Base-by-base conservation (phyloP, 2,113 vertebrate genomes). In the Mesocricetus auratus region DNA sequence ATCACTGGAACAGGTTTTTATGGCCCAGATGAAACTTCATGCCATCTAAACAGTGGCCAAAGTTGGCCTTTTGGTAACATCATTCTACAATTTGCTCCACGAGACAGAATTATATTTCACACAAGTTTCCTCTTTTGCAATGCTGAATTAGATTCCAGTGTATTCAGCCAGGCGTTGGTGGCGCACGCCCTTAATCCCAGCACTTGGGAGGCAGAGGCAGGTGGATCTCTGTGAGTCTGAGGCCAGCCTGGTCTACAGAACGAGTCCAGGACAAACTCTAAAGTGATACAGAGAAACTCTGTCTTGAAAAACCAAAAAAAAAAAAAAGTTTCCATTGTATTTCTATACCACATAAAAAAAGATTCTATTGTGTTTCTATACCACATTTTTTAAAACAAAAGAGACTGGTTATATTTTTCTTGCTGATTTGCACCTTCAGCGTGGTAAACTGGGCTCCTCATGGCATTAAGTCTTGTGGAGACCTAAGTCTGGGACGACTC, bases 391-490 rank as follows among this genome's bases (percentile, higher is more conserved):
- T 13, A 13, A 13, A 56, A 29, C 86, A 75, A 50, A 50, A 77
- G 56, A 16, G 45, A 68, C 7, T 78, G 1, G 0, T 17, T 12
- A 4, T 3, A 45, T 60, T 42, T 33, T 42, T 68, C 21, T 78
- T 39, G 42, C 42, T 36, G 89, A 36, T 17, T 39, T 9, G 47
- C 3, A 5, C 17, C 33, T 60, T 19, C 21, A 36, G 17, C 53
- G 26, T 17, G 47, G 7, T 19, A 26, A 42, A 56, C 10, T 0
- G 19, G 11, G 26, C 6, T 12, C 9, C 3, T 11, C 7, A 4
- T 1, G 29, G 13, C 1, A 0, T 24, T 9, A 1, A 13, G 36
- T 56, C 39, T 47, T 21, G 36, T 29, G 22, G n/a, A 77, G 86
- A 26, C n/a, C 53, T 11, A 42, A 31, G 13, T 50, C n/a, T 56